These are phyloP conservation scores for Neocrepidodera transversa DNA, from an alignment of 2,888 invertebrate species.

Conservation along the genomic window DNA sequence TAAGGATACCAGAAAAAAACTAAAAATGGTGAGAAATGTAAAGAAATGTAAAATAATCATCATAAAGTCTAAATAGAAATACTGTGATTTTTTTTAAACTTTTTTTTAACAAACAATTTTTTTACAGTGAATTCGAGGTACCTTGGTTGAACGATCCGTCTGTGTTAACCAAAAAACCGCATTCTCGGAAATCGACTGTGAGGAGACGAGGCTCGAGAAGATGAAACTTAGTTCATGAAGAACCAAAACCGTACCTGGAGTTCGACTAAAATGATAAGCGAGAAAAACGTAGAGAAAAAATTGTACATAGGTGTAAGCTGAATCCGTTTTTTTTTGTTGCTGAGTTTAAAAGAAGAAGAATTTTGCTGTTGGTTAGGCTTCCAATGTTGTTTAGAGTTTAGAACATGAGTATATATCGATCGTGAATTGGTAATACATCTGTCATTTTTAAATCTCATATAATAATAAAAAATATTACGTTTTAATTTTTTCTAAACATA, in stretches of 20 bases:
- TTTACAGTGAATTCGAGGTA: slow-evolving; percentile 57
- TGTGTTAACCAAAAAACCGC: slow-evolving; percentile 38
- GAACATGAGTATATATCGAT: no score
- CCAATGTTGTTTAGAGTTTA: neutral
- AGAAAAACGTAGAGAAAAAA: slow-evolving; percentile 2
- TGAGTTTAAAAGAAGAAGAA: neutral
- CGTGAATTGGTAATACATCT: no score
- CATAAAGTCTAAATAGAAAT: neutral
- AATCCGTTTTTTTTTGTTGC: neutral
- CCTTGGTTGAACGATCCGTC: slow-evolving; percentile 57
- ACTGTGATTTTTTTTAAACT: neutral
- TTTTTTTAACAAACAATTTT: slow-evolving; percentile 13
- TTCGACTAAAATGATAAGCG: slow-evolving; percentile 6
- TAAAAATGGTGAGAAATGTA: no score
- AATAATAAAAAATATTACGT: no score
- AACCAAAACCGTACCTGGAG: slow-evolving; percentile 34
- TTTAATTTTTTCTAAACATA: no score
- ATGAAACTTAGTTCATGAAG: slow-evolving; percentile 35
- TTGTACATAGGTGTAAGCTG: slow-evolving; percentile 27
- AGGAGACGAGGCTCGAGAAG: slow-evolving; percentile 43
- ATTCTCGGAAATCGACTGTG: slow-evolving; percentile 35
- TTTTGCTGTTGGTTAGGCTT: no score
- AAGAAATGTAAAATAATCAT: neutral
- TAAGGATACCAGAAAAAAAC: no score
- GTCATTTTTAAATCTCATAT: no score